Evolutionary conservation across 2,888 invertebrate genomes (phyloP).

Genomic region (Petrophora chlorosata): DNA sequence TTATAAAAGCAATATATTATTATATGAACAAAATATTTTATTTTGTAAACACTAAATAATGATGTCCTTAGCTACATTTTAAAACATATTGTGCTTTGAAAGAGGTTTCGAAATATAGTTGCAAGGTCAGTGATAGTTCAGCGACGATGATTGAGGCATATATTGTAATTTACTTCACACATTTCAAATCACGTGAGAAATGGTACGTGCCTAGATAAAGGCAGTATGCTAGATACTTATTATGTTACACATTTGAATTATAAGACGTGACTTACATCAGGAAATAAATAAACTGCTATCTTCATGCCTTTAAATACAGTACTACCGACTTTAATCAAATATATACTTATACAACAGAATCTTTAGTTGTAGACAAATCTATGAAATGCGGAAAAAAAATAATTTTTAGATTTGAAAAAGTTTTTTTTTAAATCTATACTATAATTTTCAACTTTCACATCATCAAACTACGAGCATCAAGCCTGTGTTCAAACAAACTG

Average conservation of each 20-base stretch:
- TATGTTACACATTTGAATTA: constrained; percentile 12
- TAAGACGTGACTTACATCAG: constrained; percentile 19
- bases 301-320: neutral
- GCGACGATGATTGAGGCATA: neutral
- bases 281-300: constrained; percentile 2
- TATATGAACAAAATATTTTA: too few relatives aligned
- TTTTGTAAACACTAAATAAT: too few relatives aligned
- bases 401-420: too few relatives aligned
- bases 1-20: too few relatives aligned
- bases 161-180: neutral
- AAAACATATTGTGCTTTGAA: too few relatives aligned
- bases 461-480: neutral
- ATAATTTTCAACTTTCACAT: neutral
- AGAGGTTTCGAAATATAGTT: constrained; percentile 2
- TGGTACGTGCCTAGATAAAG: constrained; percentile 17
- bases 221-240: constrained; percentile 7
- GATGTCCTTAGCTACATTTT: too few relatives aligned
- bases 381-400: too few relatives aligned
- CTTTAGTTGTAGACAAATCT: too few relatives aligned
- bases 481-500: constrained; percentile 15
- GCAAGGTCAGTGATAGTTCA: neutral
- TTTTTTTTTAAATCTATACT: neutral
- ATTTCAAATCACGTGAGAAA: constrained; percentile 6
- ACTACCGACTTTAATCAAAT: too few relatives aligned
- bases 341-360: too few relatives aligned